phyloP scores from a whole-genome alignment of 2,113 vertebrate species.

The Ptilorrhoa leucosticta region DNA sequence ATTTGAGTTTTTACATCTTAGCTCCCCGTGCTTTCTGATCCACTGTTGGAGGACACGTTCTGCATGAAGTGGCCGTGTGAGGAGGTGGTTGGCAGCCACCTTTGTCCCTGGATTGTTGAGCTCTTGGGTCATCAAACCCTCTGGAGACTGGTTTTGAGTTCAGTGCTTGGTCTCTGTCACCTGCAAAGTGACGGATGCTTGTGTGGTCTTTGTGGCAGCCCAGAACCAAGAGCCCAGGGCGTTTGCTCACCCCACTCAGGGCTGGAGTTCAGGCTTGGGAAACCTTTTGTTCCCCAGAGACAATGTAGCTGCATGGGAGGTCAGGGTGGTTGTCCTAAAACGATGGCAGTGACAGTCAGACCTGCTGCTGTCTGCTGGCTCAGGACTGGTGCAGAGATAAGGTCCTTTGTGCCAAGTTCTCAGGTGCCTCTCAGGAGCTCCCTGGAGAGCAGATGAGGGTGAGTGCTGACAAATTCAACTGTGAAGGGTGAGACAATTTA shows the following conservation, averaged over 20 bases:
- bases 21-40: background rate
- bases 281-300: background rate
- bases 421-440: background rate
- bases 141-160: background rate
- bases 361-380: background rate
- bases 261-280: background rate
- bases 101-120: background rate
- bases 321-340: background rate
- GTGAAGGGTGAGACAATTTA: background rate
- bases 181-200: background rate
- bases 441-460: accelerated
- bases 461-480: accelerated
- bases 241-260: accelerated
- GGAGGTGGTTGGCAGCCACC: background rate
- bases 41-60: accelerated
- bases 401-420: background rate
- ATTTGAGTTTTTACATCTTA: background rate
- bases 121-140: background rate
- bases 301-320: background rate
- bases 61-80: accelerated
- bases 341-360: accelerated
- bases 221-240: background rate
- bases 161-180: background rate
- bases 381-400: background rate
- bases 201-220: background rate